phyloP scores from a whole-genome alignment of 2,113 vertebrate genomes.

The Malurus cyaneus region DNA sequence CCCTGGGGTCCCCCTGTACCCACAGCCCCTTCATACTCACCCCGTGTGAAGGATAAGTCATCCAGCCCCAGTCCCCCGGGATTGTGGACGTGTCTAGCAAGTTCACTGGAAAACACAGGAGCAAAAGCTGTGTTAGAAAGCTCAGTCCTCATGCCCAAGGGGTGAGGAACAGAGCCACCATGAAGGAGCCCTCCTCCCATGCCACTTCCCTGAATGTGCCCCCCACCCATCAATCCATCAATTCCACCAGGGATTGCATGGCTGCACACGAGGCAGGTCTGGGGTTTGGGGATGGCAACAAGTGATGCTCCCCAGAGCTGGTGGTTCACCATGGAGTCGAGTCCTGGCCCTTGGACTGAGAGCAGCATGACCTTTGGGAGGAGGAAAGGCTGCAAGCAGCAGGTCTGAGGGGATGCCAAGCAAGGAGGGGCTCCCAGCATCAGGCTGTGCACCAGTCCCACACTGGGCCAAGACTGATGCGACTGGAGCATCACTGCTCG shows the following conservation, averaged over 20 bases:
- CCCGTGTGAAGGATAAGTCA: slow-evolving; percentile 90
- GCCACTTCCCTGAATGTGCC: background rate
- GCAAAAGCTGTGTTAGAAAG: background rate
- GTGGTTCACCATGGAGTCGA: background rate
- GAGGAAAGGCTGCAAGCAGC: background rate
- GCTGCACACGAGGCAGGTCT: background rate
- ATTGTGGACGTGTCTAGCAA: slow-evolving; percentile 90
- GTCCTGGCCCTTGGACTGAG: background rate
- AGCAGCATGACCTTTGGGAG: background rate
- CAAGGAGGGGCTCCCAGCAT: background rate
- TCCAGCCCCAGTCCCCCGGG: slow-evolving; percentile 95
- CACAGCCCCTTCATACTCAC: slow-evolving; percentile 73
- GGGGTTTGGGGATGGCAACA: background rate
- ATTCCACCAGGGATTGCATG: background rate
- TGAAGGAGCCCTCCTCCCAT: background rate
- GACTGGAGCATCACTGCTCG: rapidly evolving
- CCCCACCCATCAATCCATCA: background rate
- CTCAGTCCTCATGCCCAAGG: background rate
- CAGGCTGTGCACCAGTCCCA: background rate
- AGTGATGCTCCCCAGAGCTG: background rate
- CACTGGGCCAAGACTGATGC: rapidly evolving
- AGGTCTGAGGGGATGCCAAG: background rate
- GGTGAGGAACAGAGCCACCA: background rate
- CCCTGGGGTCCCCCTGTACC: background rate
- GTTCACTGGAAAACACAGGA: slow-evolving; percentile 85